Base-by-base conservation (phyloP, 2,888 invertebrate genomes). In the Rhamnusium bicolor region DNA sequence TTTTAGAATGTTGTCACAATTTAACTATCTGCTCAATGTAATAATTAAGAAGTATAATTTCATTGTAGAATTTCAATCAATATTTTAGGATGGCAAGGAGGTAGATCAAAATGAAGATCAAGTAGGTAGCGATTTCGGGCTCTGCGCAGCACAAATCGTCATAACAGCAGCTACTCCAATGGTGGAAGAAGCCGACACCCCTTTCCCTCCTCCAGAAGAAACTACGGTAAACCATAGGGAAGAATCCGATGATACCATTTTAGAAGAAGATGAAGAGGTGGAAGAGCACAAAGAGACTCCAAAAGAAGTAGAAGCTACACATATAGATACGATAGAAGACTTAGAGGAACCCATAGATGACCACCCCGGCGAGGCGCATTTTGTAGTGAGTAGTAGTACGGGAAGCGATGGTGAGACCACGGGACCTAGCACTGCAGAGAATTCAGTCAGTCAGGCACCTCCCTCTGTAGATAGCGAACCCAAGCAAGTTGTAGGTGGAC, bases 161-260 rank as follows among this genome's bases (percentile, higher is more conserved):
- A 96, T 97, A 87, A 97, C 97, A 58, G 96, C 96, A 68, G 97
- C 97, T 78, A 97, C 97, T 53, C 97, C 97, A 54, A 96, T 96
- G 94, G 90, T 93, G 83, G 97, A 97, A 89, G 95, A 96, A 85
- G 91, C 94, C 49, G 95, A 95, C n/a, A n/a, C n/a, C 80, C 93
- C 92, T 85, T 95, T 95, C 89, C 95, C 95, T 12, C 93, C 93
- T 2, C 85, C 89, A 7, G 90, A 89, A 75, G 87, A 88, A 19
- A 76, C 85, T 2, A 77, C 84, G 7, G 79, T 79, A 32, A 81
- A 84, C 49, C 84, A 85, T 60, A 68, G 67, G 27, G 74, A 80
- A 47, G 78, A 73, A 19, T 58, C 73, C 40, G 78, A 79, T 8
- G 75, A 75, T n/a, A 61, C 60, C 14, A 73, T 66, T 51, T 72